Evolutionary conservation across 2,113 vertebrate genomes (phyloP), one percentile per base, ranked within the genome.

Genomic region (Colius striatus): DNA sequence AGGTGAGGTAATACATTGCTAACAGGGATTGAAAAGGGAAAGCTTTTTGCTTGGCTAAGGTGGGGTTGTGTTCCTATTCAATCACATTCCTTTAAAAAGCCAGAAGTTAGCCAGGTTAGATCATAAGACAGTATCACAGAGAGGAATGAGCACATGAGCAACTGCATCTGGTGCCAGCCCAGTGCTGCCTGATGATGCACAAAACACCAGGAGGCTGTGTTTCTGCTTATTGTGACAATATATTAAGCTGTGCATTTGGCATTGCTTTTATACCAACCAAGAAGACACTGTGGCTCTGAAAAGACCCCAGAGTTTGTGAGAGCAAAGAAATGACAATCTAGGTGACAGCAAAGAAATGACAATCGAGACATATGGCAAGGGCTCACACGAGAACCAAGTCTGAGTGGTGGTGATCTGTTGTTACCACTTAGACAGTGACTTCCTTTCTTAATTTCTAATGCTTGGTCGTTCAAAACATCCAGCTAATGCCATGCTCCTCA

Each of bases 1-100:
- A 84, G 80, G 22, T 73, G 92, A 96, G 61, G 83, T 75, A 92
- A 86, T 74, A 60, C 3, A 22, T 84, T 57, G 70, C 91, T 68
- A 88, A 61, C 27, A 47, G 50, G 65, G 26, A 48, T 87, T 74
- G 89, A 75, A 83, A 75, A 95, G 23, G 34, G 74, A 93, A 18
- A 19, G 63, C 16, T 80, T 85, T 80, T 78, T 88, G 51, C 57
- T 68, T 74, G 70, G 73, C 55, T 90, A 57, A 88, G 13, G 54
- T 45, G 66, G 43, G 32, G 26, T 61, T 67, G 72, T 27, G 51
- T 19, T 93, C 57, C 38, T 76, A 81, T 71, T 96, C 62, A 60
- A 34, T 63, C 21, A 32, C 14, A 30, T 83, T 84, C 41, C 50
- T 95, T 74, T 14, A 60, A 41, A 17, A 16, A 58, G 21, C n/a